Evolutionary conservation across 2,113 vertebrate species (phyloP).

Genomic region (Tachysurus vachellii): DNA sequence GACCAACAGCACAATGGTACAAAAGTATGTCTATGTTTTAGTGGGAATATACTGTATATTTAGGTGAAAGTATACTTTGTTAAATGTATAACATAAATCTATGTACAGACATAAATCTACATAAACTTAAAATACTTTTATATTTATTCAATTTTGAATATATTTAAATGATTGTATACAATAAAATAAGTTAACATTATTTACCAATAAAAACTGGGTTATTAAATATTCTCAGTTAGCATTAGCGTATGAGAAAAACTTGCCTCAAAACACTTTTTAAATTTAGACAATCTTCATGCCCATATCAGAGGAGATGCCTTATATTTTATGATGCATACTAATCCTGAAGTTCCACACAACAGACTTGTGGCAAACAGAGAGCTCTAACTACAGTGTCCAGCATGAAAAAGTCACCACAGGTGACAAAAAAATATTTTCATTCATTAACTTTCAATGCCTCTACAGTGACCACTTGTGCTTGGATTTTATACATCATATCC

Average conservation of each 20-base stretch:
- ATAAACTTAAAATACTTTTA: neutral
- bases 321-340: neutral
- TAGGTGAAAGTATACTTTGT: neutral
- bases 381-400: neutral
- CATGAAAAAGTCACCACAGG: neutral
- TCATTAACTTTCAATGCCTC: neutral
- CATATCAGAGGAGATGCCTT: too few relatives aligned
- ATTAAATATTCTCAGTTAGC: neutral
- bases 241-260: neutral
- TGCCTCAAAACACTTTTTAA: neutral
- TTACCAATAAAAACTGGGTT: neutral
- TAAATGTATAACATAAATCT: neutral
- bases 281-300: neutral
- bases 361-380: neutral
- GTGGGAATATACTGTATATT: neutral
- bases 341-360: neutral
- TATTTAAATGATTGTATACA: neutral
- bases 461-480: neutral
- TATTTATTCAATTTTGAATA: neutral
- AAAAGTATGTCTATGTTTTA: neutral
- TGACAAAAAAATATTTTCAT: neutral
- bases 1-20: neutral
- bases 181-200: neutral
- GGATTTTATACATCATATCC: neutral
- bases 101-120: neutral